Evolutionary conservation across 35 echinoderm and acorn worm species (phyloP), one percentile per base, ranked within the genome.

Genomic region (Acanthaster planci): DNA sequence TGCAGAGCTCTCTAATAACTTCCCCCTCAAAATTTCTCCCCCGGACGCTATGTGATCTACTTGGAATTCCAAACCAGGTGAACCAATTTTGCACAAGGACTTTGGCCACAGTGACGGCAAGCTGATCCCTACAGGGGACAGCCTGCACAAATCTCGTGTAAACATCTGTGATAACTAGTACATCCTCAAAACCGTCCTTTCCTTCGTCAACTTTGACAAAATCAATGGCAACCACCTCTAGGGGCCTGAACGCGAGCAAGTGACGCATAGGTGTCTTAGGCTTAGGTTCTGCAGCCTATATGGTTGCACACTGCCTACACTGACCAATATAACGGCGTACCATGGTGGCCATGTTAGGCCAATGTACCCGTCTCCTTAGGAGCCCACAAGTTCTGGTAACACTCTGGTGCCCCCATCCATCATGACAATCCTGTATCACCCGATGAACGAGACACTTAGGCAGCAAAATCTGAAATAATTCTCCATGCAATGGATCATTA

Each of bases 1-100:
- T 68, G 40, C 93, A 91, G 22, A 95, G 68, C 29, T 84, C 84
- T 75, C 56, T 58, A 55, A 90, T 84, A 22, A 94, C 5, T 2
- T 60, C 51, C 67, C 78, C 76, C 55, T 93, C 84, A 79, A 95
- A 95, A 60, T 92, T 77, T 31, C 90, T 40, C 26, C 90, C 85
- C 59, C 87, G 90, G 38, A 87, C 90, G 9, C 79, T 84, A 55
- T 87, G 85, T 6, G 87, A 54, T 40, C 90, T 14, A 22, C 57
- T 8, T 21, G 90, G 90, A 26, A 87, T 60, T 10, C 72, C 80
- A 38, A 40, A 67, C 12, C 67, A 38, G 19, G 37, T 53, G 26
- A 84, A 84, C 56, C 67, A 84, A 5, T 52, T 6, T 0, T 89
- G 39, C 8, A 32, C 17, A 19, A 93, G 51, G 9, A 40, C 86